Evolutionary conservation across 2,113 vertebrate species (phyloP), one percentile per base, ranked within the genome.

Genomic region (Pampusana beccarii): DNA sequence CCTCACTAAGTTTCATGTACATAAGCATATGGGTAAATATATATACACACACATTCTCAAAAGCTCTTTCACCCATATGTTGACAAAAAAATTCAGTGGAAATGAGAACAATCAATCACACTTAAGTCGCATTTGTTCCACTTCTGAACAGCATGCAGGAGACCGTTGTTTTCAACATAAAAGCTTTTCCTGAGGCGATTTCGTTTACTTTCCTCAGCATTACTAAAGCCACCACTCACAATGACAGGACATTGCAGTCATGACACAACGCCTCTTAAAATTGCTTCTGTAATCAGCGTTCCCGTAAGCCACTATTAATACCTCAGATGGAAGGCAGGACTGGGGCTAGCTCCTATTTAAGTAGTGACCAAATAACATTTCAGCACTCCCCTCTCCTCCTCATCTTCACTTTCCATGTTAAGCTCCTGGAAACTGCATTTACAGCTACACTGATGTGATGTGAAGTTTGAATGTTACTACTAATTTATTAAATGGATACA

Each of bases 1-100:
- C 42, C 38, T 66, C 26, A n/a, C n/a, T 48, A 66, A 10, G 18
- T 33, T 51, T 20, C 17, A 42, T 3, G 6, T 16, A 34, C 6
- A 15, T 11, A 34, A 4, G 7, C 21, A 8, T 11, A 2, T 51
- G 16, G 33, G 16, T 61, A 61, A 69, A 60, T 50, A 33, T 16
- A 57, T 16, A 23, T 6, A 57, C 3, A 14, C 4, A 54, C 17
- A 71, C 15, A 72, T 25, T 56, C 34, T 85, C n/a, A 61, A 83
- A n/a, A 96, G 53, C 36, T 73, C 53, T 93, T 38, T 88, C 67
- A 86, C 25, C 26, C 64, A 17, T 4, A 67, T 2, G 48, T 0
- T 88, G 84, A 96, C 62, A 48, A 53, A 89, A 89, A 93, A 57
- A 88, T 42, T 38, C 60, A 78, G 69, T 80, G 53, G 62, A 97